Conservation (phyloP, 2,888 invertebrate species). For the Beris morrisii region DNA sequence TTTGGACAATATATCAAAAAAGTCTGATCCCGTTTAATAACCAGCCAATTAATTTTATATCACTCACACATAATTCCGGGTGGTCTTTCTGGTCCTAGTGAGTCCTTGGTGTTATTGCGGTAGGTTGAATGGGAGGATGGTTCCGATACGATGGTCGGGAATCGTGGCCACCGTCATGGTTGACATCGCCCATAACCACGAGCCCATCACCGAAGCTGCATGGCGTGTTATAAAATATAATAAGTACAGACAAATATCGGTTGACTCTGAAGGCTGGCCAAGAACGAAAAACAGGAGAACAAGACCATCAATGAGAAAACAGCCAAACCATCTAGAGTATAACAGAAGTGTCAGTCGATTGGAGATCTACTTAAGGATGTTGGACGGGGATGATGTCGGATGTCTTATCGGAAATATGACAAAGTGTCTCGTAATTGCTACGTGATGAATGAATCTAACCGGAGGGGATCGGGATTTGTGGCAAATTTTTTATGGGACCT, state of each 20-base stretch:
- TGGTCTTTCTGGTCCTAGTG: slow-evolving; percentile 9
- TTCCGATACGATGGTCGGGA: no score
- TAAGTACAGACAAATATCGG: slow-evolving; percentile 15
- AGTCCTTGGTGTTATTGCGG: slow-evolving; percentile 2
- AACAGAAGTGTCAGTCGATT: slow-evolving; percentile 12
- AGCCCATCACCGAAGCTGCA: background rate
- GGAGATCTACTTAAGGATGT: slow-evolving; percentile 19
- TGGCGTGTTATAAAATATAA: slow-evolving; percentile 4
- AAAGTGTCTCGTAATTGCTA: slow-evolving; percentile 30
- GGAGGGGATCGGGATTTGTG: slow-evolving; percentile 14
- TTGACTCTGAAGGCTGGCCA: slow-evolving; percentile 3
- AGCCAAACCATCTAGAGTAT: slow-evolving; percentile 4
- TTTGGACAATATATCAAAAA: slow-evolving; percentile 37
- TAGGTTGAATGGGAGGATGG: slow-evolving; percentile 1
- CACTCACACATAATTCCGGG: slow-evolving; percentile 30
- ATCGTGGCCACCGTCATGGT: no score
- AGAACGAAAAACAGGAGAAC: background rate
- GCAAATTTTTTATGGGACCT: no score
- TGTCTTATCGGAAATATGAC: slow-evolving; percentile 32
- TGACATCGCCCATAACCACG: slow-evolving; percentile 15
- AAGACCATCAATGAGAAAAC: slow-evolving; percentile 1
- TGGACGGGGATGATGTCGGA: slow-evolving; percentile 17
- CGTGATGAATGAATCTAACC: slow-evolving; percentile 30
- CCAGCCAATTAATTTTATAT: slow-evolving; percentile 38
- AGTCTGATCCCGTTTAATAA: slow-evolving; percentile 38